Evolutionary conservation across 2,888 invertebrate species (phyloP).

Genomic region (Cephus pulcher): DNA sequence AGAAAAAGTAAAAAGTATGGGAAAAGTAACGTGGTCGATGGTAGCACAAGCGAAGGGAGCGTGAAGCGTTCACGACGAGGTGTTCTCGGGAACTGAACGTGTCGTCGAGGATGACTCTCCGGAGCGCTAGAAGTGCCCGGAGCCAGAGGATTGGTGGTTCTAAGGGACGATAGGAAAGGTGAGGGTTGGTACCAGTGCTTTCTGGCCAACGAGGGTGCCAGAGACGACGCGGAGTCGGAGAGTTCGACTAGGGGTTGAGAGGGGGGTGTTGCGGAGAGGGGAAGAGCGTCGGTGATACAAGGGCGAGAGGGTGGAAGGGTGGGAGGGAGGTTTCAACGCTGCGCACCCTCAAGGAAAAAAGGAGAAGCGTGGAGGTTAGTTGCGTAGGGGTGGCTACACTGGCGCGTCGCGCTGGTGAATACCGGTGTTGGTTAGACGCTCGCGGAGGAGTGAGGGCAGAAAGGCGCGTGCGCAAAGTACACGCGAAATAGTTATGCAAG

Average conservation of each 20-base stretch:
- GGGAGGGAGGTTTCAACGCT: slow-evolving; percentile 13
- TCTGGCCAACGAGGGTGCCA: neutral
- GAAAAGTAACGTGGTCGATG: neutral
- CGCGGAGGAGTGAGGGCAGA: neutral
- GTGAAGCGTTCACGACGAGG: slow-evolving; percentile 46
- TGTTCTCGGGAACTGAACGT: slow-evolving; percentile 52
- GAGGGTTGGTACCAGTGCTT: slow-evolving; percentile 16
- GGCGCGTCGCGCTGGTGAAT: neutral
- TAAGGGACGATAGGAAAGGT: slow-evolving; percentile 34
- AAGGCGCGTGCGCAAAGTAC: slow-evolving; percentile 31
- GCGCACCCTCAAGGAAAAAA: slow-evolving; percentile 26
- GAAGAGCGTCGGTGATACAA: slow-evolving; percentile 10
- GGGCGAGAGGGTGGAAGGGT: slow-evolving; percentile 23
- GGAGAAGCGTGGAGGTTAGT: slow-evolving; percentile 16
- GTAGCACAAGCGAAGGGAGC: neutral
- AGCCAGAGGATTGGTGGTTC: slow-evolving; percentile 31
- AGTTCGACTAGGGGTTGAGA: slow-evolving; percentile 8
- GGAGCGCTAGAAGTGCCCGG: slow-evolving; percentile 24
- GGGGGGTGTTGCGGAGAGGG: neutral
- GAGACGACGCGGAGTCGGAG: neutral
- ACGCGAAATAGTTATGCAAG: slow-evolving; percentile 36
- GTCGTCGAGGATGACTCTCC: slow-evolving; percentile 25
- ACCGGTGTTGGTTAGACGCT: neutral
- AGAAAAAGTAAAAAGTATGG: slow-evolving; percentile 2
- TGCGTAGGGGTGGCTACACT: neutral